Conservation (phyloP, 1,140 invertebrate genomes). For the Oppia nitens region DNA sequence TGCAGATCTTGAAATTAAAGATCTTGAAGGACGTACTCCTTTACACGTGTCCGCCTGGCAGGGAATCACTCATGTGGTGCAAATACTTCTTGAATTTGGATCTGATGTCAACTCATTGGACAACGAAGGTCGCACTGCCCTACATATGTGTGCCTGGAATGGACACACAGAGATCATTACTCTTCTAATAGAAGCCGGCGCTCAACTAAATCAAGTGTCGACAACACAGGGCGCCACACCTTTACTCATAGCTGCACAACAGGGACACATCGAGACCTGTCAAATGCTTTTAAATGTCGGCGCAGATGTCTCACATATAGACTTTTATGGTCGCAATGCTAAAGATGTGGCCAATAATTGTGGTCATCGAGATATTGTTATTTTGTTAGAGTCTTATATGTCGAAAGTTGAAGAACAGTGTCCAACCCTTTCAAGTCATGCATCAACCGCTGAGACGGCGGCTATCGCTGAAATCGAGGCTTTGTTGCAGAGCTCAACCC, state of each 20-base stretch:
- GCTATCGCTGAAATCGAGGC: background rate
- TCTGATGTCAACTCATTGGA: conserved; percentile 75
- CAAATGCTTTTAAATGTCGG: conserved; percentile 63
- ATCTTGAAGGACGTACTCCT: conserved; percentile 75
- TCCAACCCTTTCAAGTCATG: background rate
- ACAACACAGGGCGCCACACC: conserved; percentile 91
- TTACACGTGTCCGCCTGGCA: conserved; percentile 89
- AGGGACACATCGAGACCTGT: conserved; percentile 83
- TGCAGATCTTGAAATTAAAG: conserved; percentile 65
- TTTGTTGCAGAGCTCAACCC: background rate
- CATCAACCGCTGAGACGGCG: background rate
- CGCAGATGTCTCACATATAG: conserved; percentile 32
- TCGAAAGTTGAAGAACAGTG: background rate
- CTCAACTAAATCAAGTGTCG: conserved; percentile 79
- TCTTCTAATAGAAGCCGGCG: conserved; percentile 72
- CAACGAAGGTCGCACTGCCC: conserved; percentile 57
- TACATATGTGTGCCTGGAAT: conserved; percentile 90
- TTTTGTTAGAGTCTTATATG: background rate
- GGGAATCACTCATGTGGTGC: conserved; percentile 73
- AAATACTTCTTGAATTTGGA: conserved; percentile 52
- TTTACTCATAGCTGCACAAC: conserved; percentile 93
- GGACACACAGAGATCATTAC: conserved; percentile 87
- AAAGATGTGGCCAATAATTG: conserved; percentile 8
- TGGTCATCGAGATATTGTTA: conserved; percentile 12
- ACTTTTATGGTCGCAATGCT: conserved; percentile 12